Base-by-base conservation (phyloP, 2,797 vertebrate genomes). In the Gila robusta region DNA sequence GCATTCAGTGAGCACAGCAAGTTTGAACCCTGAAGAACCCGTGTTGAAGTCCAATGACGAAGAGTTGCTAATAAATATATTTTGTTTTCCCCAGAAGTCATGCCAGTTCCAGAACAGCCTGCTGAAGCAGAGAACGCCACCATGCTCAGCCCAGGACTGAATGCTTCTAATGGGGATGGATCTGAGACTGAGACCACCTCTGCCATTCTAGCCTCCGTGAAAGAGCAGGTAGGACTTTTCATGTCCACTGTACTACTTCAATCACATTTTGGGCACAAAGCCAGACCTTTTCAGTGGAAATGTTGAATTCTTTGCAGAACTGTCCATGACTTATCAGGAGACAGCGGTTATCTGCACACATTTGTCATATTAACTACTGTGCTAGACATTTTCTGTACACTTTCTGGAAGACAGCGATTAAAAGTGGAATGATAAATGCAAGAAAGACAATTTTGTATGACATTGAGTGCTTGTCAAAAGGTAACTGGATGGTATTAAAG, bases 91-190 rank as follows among this genome's bases (percentile, higher is more conserved):
- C 28, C 86, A 93, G 72, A 87, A 96, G 94, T 94, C 91, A 99
- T 99, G 98, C 98, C 98, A 89, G 98, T 99, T 93, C 98, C 98
- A 92, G 98, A 99, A 84, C 98, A 99, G 91, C 96, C 97, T 88
- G 95, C 96, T 11, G 97, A 97, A 92, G 96, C 97, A 83, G 97
- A 98, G 90, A 99, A 99, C 92, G 96, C 96, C 91, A 97, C 95
- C 93, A 97, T 97, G 94, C 95, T 98, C 77, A 97, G 97, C 91
- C 97, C 98, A 2, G 96, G 97, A 88, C 93, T 98, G 91, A 96
- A 96, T 87, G 93, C 97, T 83, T 97, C 98, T 91, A 99, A 98
- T 8, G 98, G 97, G 0, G 97, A 99, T 87, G 96, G 97, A 91
- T 96, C 97, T 1, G 98, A 99, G 92, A 95, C 97, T 0, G 98